phyloP scores from a whole-genome alignment of 1,140 invertebrate genomes.

The Pseudomyrmex flavicornis region DNA sequence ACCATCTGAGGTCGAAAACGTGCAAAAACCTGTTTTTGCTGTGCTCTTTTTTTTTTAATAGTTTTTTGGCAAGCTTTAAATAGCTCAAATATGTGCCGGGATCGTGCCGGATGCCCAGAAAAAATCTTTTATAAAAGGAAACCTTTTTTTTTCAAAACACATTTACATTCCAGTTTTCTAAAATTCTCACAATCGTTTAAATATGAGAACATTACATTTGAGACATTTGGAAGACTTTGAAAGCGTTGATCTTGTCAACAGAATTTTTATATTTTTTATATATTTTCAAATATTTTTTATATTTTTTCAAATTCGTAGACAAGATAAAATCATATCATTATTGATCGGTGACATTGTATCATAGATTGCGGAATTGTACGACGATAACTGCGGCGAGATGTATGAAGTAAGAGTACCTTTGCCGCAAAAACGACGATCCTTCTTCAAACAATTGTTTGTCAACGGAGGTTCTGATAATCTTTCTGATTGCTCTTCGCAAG shows the following conservation, averaged over 20 bases:
- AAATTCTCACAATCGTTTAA: too few relatives aligned
- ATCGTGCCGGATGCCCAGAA: too few relatives aligned
- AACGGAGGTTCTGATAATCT: conserved; percentile 64
- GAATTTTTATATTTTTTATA: too few relatives aligned
- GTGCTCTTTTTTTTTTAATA: background rate
- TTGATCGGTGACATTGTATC: background rate
- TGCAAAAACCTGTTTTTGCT: background rate
- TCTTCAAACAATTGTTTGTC: conserved; percentile 80
- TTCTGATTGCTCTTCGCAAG: conserved; percentile 77
- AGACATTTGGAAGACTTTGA: too few relatives aligned
- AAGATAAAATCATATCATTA: conserved; percentile 1
- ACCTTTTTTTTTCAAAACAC: too few relatives aligned
- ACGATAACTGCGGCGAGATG: conserved; percentile 79
- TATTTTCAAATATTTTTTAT: too few relatives aligned
- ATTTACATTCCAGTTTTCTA: too few relatives aligned
- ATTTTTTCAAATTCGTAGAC: background rate
- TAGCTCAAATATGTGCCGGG: too few relatives aligned
- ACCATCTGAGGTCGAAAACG: conserved; percentile 80
- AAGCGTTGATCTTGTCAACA: too few relatives aligned
- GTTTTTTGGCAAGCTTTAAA: background rate
- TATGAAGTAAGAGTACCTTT: conserved; percentile 75
- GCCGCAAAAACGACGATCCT: conserved; percentile 74
- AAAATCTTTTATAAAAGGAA: too few relatives aligned
- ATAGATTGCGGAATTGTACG: conserved; percentile 77
- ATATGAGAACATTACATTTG: too few relatives aligned